phyloP scores from a whole-genome alignment of 2,113 vertebrate species.

The Hydropotes inermis region DNA sequence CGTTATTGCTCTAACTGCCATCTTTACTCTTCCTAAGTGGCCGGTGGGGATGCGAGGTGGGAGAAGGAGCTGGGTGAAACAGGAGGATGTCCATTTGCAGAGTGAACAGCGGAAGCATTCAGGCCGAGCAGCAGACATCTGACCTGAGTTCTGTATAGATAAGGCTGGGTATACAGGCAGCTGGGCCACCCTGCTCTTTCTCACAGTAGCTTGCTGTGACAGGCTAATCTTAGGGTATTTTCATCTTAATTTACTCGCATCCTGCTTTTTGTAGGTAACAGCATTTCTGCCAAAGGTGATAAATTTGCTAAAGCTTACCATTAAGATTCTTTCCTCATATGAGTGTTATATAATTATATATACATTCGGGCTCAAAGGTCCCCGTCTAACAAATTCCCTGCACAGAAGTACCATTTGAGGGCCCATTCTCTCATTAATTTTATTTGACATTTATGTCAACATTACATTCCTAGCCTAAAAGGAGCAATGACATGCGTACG shows the following conservation, averaged over 20 bases:
- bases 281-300: conserved; percentile 69
- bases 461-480: conserved; percentile 71
- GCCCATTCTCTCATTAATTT: conserved; percentile 75
- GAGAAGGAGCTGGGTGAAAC: neutral
- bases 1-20: conserved; percentile 26
- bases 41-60: neutral
- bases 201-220: neutral
- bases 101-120: neutral
- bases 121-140: neutral
- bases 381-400: conserved; percentile 60
- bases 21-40: conserved; percentile 11
- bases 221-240: conserved; percentile 60
- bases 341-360: conserved; percentile 68
- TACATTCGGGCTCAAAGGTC: conserved; percentile 67
- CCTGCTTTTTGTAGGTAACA: conserved; percentile 48
- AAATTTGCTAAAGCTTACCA: conserved; percentile 61
- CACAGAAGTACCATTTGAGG: conserved; percentile 50
- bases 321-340: conserved; percentile 39
- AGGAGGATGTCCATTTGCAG: neutral
- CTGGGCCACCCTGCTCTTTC: neutral
- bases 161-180: neutral
- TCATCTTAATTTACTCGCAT: conserved; percentile 65
- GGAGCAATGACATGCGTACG: conserved; percentile 42
- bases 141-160: neutral
- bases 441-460: conserved; percentile 76